phyloP scores from a whole-genome alignment of 2,797 vertebrate species.

The Dicrostonyx torquatus region DNA sequence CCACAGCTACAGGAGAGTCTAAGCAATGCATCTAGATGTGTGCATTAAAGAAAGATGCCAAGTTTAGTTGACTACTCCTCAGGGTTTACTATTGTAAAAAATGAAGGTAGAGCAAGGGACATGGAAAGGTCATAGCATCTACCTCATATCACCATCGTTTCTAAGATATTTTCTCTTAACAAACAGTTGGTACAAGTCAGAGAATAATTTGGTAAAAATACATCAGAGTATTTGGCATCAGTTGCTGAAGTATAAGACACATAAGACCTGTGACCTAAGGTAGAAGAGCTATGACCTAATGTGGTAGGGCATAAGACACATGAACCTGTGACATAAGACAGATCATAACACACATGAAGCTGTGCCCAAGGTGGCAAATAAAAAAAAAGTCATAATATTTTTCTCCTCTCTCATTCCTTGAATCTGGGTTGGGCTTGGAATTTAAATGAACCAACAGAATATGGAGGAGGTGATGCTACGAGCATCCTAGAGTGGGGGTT shows the following conservation, averaged over 20 bases:
- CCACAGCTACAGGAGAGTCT: neutral
- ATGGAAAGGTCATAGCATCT: neutral
- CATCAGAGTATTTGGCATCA: conserved; percentile 20
- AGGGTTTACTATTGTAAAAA: neutral
- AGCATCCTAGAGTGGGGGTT: neutral
- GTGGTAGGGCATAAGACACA: too few species aligned
- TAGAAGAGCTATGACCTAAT: neutral
- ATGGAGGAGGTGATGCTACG: neutral
- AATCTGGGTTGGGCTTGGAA: neutral
- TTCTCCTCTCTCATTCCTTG: neutral
- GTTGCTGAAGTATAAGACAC: neutral
- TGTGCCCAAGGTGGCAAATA: neutral
- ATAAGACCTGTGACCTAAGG: neutral
- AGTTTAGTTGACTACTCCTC: neutral
- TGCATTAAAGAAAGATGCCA: neutral
- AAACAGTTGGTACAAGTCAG: neutral
- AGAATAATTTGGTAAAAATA: conserved; percentile 33
- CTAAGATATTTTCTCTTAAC: conserved; percentile 3
- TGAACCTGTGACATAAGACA: too few species aligned
- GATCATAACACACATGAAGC: too few species aligned
- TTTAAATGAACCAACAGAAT: neutral
- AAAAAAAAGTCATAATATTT: neutral
- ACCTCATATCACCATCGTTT: neutral
- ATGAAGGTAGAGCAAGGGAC: neutral
- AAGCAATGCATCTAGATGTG: neutral